Evolutionary conservation across 1,140 invertebrate species (phyloP).

Genomic region (Apis florea): DNA sequence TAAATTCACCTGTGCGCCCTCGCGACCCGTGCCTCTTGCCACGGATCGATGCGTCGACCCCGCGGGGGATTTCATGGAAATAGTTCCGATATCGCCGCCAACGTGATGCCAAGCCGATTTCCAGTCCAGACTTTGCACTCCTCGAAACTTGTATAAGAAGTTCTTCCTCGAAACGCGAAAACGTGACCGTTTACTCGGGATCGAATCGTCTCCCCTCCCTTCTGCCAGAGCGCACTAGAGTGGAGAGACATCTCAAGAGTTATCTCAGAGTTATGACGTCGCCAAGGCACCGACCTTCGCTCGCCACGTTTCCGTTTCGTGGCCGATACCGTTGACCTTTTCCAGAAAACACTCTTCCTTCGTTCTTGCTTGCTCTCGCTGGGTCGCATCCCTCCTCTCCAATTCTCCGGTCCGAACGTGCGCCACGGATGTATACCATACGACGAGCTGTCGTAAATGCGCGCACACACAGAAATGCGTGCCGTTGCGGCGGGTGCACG

Average conservation of each 20-base stretch:
- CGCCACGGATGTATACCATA: slow-evolving; percentile 35
- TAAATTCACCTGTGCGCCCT: slow-evolving; percentile 31
- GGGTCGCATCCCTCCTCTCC: slow-evolving; percentile 51
- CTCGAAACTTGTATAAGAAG: not conserved
- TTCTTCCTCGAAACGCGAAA: too few species aligned
- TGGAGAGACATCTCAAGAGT: too few species aligned
- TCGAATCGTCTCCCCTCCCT: not conserved
- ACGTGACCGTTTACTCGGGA: not conserved
- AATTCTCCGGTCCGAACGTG: not conserved
- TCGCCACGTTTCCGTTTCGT: slow-evolving; percentile 52
- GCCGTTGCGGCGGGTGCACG: slow-evolving; percentile 21
- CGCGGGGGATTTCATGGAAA: not conserved
- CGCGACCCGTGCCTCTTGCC: not conserved
- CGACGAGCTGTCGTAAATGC: slow-evolving; percentile 40
- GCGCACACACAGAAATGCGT: not conserved
- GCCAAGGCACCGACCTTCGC: slow-evolving; percentile 49
- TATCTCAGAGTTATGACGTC: not conserved
- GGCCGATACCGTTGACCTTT: slow-evolving; percentile 66
- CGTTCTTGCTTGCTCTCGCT: slow-evolving; percentile 63
- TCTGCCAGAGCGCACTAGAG: rapidly evolving
- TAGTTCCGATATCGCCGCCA: not conserved
- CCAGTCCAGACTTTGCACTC: too few species aligned
- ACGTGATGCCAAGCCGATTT: not conserved
- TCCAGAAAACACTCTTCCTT: slow-evolving; percentile 66
- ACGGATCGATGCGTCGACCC: slow-evolving; percentile 24